phyloP scores from a whole-genome alignment of 2,888 invertebrate genomes.

The Catocala nupta region DNA sequence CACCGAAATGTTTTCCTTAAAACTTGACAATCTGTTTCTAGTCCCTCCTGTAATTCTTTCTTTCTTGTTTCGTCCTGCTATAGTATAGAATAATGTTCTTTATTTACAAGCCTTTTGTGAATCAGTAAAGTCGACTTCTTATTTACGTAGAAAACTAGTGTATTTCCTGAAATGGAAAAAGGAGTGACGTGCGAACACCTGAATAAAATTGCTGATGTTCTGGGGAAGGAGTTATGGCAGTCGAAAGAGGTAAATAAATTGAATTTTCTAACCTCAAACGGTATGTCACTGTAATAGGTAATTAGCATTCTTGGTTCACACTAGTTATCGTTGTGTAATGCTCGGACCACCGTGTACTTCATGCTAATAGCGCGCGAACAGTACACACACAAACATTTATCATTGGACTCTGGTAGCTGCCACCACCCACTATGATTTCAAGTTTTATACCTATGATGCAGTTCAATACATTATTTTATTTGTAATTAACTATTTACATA shows the following conservation, averaged over 20 bases:
- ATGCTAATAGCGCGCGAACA: constrained; percentile 19
- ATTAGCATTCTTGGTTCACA: constrained; percentile 71
- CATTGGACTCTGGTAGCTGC: constrained; percentile 14
- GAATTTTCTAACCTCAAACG: constrained; percentile 75
- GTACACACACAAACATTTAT: constrained; percentile 22
- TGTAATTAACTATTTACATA: neutral
- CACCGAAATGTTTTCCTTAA: constrained; percentile 72
- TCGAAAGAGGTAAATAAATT: constrained; percentile 74
- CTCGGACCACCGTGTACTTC: constrained; percentile 25
- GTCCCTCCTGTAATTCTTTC: constrained; percentile 52
- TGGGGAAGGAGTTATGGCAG: constrained; percentile 80
- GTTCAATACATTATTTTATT: too few species aligned
- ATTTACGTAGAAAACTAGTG: constrained; percentile 66
- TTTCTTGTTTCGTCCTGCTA: constrained; percentile 52
- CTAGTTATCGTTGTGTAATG: constrained; percentile 74
- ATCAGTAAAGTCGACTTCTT: constrained; percentile 65
- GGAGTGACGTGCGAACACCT: constrained; percentile 83
- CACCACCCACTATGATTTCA: constrained; percentile 37
- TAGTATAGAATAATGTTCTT: constrained; percentile 70
- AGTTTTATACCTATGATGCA: constrained; percentile 15
- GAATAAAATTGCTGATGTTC: constrained; percentile 75
- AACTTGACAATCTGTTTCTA: constrained; percentile 52
- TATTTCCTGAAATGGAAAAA: constrained; percentile 77
- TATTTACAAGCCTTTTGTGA: constrained; percentile 74
- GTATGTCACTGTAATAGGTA: constrained; percentile 65